Evolutionary conservation across 1,140 invertebrate species (phyloP), one percentile per base, ranked within the genome.

Genomic region (Drosophila mauritiana): DNA sequence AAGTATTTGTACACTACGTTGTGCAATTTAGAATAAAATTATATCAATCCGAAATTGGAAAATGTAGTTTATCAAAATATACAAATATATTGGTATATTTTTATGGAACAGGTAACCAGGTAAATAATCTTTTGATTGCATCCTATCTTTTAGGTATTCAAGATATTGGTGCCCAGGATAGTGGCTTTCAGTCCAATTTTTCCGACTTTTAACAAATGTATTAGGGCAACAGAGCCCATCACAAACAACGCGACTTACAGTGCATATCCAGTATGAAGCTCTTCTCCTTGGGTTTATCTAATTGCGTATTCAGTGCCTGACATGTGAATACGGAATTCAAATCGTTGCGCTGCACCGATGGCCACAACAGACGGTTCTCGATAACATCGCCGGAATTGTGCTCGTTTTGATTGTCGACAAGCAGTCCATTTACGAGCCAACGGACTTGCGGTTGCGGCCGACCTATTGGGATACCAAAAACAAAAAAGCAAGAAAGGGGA

Each of bases 241-340:
- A n/a, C n/a, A 52, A 42, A 20, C 13, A 13, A 17, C 42, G n/a
- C 34, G 31, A 96, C 96, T 97, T 93, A 98, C 97, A 93, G 91
- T 96, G 95, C 91, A 98, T 95, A 89, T 97, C 96, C 43, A 98
- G 93, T 22, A 95, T 93, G 55, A 97, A 94, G 15, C 95, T 95
- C 3, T 95, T 94, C 90, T 96, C 95, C 85, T 95, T 96, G 10
- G 96, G 95, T 78, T 95, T 95, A 31, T 96, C 95, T 25, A 97
- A 94, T 76, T 95, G 94, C 7, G 96, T 97, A 92, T 98, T 98
- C 73, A 95, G 93, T 11, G 97, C 96, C 90, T 96, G 95, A 91
- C 97, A 98, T 40, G 96, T 97, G 91, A 97, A 96, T 74, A 96
- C 95, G 2, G 96, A 95, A 62, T 96, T 95, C 59, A 97, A 94